Evolutionary conservation across 2,888 invertebrate genomes (phyloP), one percentile per base, ranked within the genome.

Genomic region (Amorpha juglandis): DNA sequence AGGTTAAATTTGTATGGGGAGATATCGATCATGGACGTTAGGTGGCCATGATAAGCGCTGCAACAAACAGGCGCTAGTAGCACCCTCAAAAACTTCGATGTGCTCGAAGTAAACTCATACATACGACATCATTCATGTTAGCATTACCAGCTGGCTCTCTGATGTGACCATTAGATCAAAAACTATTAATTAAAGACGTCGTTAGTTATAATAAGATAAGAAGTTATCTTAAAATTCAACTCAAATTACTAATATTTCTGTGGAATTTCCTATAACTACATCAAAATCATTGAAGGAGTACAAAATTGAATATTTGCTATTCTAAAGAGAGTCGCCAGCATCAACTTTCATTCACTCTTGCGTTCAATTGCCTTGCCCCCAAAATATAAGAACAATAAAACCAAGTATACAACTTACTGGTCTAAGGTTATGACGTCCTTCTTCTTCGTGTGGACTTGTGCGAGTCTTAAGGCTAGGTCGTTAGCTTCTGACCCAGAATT

Each of bases 401-500:
- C 7, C 14, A 63, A 65, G 52, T 68, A 64, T 16, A 19, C 72
- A 78, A 96, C 98, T 97, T 95, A 99, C 99, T 99, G 99, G 92
- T 99, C 99, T 66, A 99, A 92, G 0, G 98, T 97, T 79, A 99
- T 97, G 74, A 99, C 95, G 86, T 99, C 99, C 77, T 96, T 95
- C 71, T 97, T 96, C 78, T 97, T 96, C 0, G 99, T 99, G 87
- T 98, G 97, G 65, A 97, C 96, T 70, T 96, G 95, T 0, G 99
- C 98, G 69, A 99, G 93, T 68, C 99, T 95, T 51, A 99, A 88
- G 0, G 99, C 99, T 76, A 99, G 95, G 92, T 99, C 99, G 88
- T 99, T 99, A 9, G 99, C 99, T 92, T 99, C 99, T 7, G 99
- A 99, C 11, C 99, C 99, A 0, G 99, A 99, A 91, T 99, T 99